phyloP scores from a whole-genome alignment of 2,888 invertebrate genomes.

The Scaptomyza cyrtandrae region DNA sequence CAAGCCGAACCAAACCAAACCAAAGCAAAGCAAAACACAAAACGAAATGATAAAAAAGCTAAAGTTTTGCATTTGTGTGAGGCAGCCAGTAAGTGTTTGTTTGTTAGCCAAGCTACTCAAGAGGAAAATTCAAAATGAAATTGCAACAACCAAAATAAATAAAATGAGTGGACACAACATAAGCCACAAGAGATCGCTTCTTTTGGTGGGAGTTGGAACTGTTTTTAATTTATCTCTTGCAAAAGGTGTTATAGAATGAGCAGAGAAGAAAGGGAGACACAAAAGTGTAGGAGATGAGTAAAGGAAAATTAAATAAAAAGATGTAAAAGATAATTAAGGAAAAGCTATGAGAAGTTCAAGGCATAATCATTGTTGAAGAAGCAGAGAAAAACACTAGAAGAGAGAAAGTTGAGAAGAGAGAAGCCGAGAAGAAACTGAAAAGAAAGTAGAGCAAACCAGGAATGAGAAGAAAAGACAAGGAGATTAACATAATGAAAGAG shows the following conservation, averaged over 20 bases:
- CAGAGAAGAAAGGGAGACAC: not conserved
- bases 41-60: conserved; percentile 12
- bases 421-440: too few species aligned
- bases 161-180: not conserved
- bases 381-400: too few species aligned
- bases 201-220: not conserved
- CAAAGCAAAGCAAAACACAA: not conserved
- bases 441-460: too few species aligned
- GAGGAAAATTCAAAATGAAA: conserved; percentile 53
- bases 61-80: conserved; percentile 45
- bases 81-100: conserved; percentile 36
- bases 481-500: too few species aligned
- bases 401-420: too few species aligned
- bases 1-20: conserved; percentile 1
- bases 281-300: too few species aligned
- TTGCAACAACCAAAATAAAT: too few species aligned
- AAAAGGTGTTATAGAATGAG: conserved; percentile 2
- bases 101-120: conserved; percentile 23
- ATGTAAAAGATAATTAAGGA: too few species aligned
- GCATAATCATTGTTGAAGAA: too few species aligned
- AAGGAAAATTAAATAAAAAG: too few species aligned
- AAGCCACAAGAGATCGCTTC: not conserved
- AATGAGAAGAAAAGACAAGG: too few species aligned
- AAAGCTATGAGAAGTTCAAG: too few species aligned
- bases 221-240: not conserved